Percentiles rank a stretch among this genome's conserved stretches.
Evolutionary conservation across 2,888 invertebrate species (phyloP).

Genomic region (Apotomis capreana): DNA sequence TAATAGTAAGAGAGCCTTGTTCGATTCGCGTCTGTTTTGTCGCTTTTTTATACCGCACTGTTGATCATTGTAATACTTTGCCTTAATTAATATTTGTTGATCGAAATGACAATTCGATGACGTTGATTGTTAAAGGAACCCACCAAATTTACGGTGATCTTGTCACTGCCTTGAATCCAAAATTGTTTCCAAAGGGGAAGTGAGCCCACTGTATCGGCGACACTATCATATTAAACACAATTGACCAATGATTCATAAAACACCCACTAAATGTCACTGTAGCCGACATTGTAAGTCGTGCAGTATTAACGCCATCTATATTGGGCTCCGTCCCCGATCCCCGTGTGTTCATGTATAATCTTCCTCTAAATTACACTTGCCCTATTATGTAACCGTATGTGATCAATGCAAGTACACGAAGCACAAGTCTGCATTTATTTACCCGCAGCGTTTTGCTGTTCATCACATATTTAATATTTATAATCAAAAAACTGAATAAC

Average conservation of each 20-base stretch:
- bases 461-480: slow-evolving; percentile 10
- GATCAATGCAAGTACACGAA: slow-evolving; percentile 59
- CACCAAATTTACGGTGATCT: slow-evolving; percentile 58
- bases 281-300: background rate
- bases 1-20: slow-evolving; percentile 75
- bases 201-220: background rate
- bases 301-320: background rate
- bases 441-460: slow-evolving; percentile 34
- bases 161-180: slow-evolving; percentile 70
- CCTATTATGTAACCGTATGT: slow-evolving; percentile 57
- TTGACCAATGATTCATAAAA: background rate
- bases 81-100: slow-evolving; percentile 64
- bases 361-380: slow-evolving; percentile 63
- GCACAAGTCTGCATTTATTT: slow-evolving; percentile 51
- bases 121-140: slow-evolving; percentile 56
- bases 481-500: slow-evolving; percentile 15
- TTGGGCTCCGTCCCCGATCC: slow-evolving; percentile 38
- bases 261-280: background rate
- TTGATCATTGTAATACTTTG: slow-evolving; percentile 62
- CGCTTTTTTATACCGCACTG: slow-evolving; percentile 73
- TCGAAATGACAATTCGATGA: slow-evolving; percentile 58
- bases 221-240: background rate
- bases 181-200: slow-evolving; percentile 55
- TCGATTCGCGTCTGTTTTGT: slow-evolving; percentile 73
- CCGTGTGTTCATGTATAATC: slow-evolving; percentile 70